Evolutionary conservation across 2,113 vertebrate species (phyloP), one percentile per base, ranked within the genome.

Genomic region (Corynorhinus townsendii): DNA sequence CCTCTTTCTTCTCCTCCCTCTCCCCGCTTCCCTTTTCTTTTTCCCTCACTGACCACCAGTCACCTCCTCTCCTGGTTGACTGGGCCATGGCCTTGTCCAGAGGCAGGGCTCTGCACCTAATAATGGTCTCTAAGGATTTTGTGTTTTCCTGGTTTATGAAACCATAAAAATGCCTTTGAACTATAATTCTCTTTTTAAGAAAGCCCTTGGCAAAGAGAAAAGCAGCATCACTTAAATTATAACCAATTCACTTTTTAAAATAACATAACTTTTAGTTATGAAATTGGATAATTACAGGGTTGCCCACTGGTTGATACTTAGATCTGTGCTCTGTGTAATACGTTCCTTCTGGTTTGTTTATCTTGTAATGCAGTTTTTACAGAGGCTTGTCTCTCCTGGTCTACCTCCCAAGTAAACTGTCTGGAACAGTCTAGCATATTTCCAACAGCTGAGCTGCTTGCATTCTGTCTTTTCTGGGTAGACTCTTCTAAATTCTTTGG

Each of bases 401-500:
- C 91, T 93, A 26, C 94, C 82, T 85, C 49, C 49, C 64, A 54
- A 4, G 62, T 54, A 56, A 86, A 79, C 81, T 96, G 86, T 91
- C 96, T 89, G 47, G 95, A 93, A 66, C 15, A 47, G 68, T 86
- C 73, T 89, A 52, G 79, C 71, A 76, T 89, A 64, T 91, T 87
- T 93, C 80, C 83, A 86, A 49, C 69, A 94, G 88, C 71, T 40
- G 54, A 95, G 86, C 52, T 84, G 71, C 71, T 64, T 94, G 38
- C 33, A 11, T 86, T 81, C 90, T 89, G 84, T 85, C 77, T 96
- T 95, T 62, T 80, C 66, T 84, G 66, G 86, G 69, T 77, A 91
- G 86, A 79, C 17, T 90, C 83, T 69, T 77, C 86, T 86, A 66
- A 96, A 83, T 93, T 83, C 80, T 93, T 89, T 87, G 83, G 64